These are phyloP conservation scores for Callospermophilus lateralis DNA, from an alignment of 2,113 vertebrate species.

Conservation along the genomic window DNA sequence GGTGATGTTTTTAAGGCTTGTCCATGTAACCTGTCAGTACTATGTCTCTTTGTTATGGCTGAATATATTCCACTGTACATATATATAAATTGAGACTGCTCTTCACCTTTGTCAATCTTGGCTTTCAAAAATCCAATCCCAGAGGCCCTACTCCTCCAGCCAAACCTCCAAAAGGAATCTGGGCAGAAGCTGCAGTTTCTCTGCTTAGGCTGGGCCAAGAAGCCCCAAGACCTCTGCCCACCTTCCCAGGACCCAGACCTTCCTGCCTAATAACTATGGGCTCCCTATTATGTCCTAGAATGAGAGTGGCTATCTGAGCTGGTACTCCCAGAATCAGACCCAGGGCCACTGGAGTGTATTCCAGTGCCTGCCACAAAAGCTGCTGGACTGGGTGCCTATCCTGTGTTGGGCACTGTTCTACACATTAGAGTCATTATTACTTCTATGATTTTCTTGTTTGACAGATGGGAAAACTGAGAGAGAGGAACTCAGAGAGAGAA, in stretches of 20 bases:
- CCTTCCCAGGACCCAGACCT: not conserved
- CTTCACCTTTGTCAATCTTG: not conserved
- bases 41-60: not conserved
- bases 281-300: not conserved
- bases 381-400: not conserved
- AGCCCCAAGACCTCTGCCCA: not conserved
- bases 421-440: not conserved
- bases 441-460: not conserved
- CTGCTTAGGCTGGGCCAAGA: not conserved
- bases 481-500: not conserved
- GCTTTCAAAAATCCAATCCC: slow-evolving; percentile 15
- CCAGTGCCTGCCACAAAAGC: not conserved
- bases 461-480: not conserved
- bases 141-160: not conserved
- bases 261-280: not conserved
- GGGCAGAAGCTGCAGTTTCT: not conserved
- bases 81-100: not conserved
- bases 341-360: not conserved
- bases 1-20: not conserved
- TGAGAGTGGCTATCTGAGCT: not conserved
- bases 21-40: not conserved
- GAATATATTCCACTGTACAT: not conserved
- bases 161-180: not conserved
- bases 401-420: not conserved
- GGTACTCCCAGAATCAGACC: not conserved